Conservation (phyloP, 92 coral and sea anemone species). For the Scolanthus callimorphus region DNA sequence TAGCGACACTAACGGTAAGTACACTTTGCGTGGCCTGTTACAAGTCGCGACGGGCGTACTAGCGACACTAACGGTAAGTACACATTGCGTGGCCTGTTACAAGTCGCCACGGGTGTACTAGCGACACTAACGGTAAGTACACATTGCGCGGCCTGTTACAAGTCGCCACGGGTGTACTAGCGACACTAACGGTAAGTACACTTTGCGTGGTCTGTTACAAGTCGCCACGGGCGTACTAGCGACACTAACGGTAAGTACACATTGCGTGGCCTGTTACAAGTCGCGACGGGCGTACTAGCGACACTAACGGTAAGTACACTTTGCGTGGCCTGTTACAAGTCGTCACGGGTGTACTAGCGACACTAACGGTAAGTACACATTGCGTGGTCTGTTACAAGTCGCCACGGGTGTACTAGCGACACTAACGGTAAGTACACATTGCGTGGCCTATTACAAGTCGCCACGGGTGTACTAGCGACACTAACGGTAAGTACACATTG, state of each 20-base stretch:
- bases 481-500: not conserved
- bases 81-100: not conserved
- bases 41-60: not conserved
- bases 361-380: no score
- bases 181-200: no score
- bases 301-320: not conserved
- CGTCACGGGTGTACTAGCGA: no score
- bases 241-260: not conserved
- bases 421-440: no score
- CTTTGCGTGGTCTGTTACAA: no score
- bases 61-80: not conserved
- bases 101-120: no score
- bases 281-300: not conserved
- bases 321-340: not conserved
- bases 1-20: not conserved
- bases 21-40: not conserved
- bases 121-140: no score
- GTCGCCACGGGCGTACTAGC: not conserved
- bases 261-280: not conserved
- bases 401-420: no score
- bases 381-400: no score
- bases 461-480: not conserved
- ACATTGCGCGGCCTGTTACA: no score
- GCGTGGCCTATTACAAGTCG: no score
- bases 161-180: no score